Evolutionary conservation across 2,888 invertebrate genomes (phyloP).

Genomic region (Bembecia ichneumoniformis): DNA sequence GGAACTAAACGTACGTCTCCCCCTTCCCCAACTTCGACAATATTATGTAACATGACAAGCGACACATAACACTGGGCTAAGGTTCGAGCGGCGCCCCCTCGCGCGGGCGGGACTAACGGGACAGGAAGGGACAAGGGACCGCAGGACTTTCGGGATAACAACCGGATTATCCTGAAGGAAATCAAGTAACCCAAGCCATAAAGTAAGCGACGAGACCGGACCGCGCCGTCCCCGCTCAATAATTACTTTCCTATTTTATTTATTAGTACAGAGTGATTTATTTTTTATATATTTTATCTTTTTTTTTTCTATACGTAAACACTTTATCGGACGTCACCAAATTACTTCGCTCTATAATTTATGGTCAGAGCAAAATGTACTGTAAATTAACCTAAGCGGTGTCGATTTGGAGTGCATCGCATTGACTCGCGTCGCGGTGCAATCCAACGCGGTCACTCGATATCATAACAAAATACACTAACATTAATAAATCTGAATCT

Average conservation of each 20-base stretch:
- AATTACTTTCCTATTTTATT: constrained; percentile 43
- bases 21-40: constrained; percentile 23
- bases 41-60: constrained; percentile 18
- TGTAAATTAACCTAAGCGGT: constrained; percentile 40
- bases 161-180: background rate
- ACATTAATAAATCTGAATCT: background rate
- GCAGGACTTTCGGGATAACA: too few relatives aligned
- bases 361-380: constrained; percentile 48
- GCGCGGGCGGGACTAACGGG: background rate
- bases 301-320: constrained; percentile 50
- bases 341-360: constrained; percentile 43
- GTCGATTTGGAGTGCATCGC: constrained; percentile 27
- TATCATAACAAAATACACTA: background rate
- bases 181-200: background rate
- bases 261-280: constrained; percentile 55
- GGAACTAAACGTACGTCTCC: too few relatives aligned
- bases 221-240: constrained; percentile 45
- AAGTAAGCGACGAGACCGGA: background rate
- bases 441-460: background rate
- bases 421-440: background rate
- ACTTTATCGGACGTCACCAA: constrained; percentile 62
- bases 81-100: constrained; percentile 15
- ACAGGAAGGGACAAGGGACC: background rate
- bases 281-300: constrained; percentile 48
- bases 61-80: constrained; percentile 25